A percentile compares a stretch with the other conserved stretches of the same genome.
These are phyloP conservation scores for Oscheius sp. DNA, from an alignment of 2,888 invertebrate species.

Conservation along the genomic window DNA sequence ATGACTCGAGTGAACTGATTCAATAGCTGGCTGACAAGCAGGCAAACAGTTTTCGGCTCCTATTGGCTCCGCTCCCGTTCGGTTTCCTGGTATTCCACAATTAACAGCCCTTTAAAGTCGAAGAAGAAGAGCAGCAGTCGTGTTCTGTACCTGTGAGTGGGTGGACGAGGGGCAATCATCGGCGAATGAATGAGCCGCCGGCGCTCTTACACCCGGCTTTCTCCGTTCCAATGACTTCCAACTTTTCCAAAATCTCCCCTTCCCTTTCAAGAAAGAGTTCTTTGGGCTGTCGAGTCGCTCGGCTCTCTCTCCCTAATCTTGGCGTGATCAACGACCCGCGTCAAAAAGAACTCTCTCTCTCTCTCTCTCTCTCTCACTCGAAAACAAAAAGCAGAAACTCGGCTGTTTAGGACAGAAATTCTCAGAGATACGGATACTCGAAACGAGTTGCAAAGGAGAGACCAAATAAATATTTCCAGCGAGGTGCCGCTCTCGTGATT, in stretches of 20 bases:
- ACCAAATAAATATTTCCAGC: no score
- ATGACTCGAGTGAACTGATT: not conserved
- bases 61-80: not conserved
- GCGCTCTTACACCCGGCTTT: constrained; percentile 18
- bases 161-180: constrained; percentile 30
- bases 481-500: no score
- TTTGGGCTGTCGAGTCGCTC: not conserved
- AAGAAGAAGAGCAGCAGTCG: constrained; percentile 1
- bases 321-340: no score
- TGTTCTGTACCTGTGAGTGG: constrained; percentile 29
- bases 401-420: no score
- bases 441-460: no score
- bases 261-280: not conserved
- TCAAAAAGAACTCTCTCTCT: no score
- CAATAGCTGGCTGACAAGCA: not conserved
- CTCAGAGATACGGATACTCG: no score
- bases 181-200: constrained; percentile 26
- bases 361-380: no score
- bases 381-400: no score
- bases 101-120: constrained; percentile 7
- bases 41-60: not conserved
- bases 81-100: not conserved
- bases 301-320: constrained; percentile 1
- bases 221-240: constrained; percentile 28
- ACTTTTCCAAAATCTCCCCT: not conserved